These are phyloP conservation scores for Conops quadrifasciatus DNA, from an alignment of 2,888 invertebrate genomes.

Conservation along the genomic window DNA sequence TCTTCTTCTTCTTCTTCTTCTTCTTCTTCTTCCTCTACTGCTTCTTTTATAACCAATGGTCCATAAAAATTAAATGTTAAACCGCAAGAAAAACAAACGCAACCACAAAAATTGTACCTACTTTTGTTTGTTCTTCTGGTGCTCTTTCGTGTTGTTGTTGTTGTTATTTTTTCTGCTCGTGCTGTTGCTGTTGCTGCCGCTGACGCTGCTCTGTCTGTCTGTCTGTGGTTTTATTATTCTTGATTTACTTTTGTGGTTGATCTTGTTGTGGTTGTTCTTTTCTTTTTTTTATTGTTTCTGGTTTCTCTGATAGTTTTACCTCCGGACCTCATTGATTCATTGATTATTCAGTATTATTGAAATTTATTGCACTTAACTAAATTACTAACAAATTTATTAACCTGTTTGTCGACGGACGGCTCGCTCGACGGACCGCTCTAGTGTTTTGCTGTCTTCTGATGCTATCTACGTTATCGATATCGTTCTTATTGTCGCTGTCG, in stretches of 20 bases:
- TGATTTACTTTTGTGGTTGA: background rate
- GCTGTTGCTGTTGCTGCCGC: too few species aligned
- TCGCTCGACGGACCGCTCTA: background rate
- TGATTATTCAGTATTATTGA: conserved; percentile 52
- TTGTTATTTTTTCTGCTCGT: too few species aligned
- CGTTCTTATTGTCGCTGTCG: conserved; percentile 20
- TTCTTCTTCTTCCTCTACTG: background rate
- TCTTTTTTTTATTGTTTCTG: background rate
- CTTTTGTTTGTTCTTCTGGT: conserved; percentile 2
- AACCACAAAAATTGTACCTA: too few species aligned
- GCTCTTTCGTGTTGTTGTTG: background rate
- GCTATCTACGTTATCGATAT: background rate
- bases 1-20: too few species aligned
- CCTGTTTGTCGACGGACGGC: conserved; percentile 17
- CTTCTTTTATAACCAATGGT: background rate
- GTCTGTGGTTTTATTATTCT: conserved; percentile 23
- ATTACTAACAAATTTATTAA: conserved; percentile 58
- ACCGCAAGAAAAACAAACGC: too few species aligned
- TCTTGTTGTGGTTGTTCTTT: conserved; percentile 19
- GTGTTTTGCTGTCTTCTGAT: background rate
- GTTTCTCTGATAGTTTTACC: background rate
- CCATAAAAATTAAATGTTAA: too few species aligned
- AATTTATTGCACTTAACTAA: conserved; percentile 59
- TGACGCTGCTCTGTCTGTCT: background rate
- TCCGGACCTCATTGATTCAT: conserved; percentile 25